Conservation (phyloP, 2,888 invertebrate genomes). For the Ephialtes manifestator region DNA sequence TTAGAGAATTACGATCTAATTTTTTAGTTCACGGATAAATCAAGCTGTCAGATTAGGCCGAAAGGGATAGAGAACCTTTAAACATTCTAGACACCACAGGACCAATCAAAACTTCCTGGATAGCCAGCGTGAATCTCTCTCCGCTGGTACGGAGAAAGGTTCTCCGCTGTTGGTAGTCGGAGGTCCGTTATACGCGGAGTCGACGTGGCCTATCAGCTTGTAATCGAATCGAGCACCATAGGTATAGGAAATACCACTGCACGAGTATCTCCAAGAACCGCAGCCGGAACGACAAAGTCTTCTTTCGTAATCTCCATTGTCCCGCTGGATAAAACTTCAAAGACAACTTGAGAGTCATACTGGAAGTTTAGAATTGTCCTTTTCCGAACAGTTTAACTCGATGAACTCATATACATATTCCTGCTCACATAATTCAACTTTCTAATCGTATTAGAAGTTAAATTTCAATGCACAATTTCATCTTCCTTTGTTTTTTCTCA, state of each 20-base stretch:
- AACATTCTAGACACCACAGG: constrained; percentile 52
- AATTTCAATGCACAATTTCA: constrained; percentile 29
- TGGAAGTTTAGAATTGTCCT: constrained; percentile 27
- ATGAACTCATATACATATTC: constrained; percentile 39
- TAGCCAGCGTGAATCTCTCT: constrained; percentile 71
- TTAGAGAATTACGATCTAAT: too few species aligned
- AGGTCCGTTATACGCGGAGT: constrained; percentile 64
- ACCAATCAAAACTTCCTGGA: constrained; percentile 75
- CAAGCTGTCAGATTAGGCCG: not conserved
- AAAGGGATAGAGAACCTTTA: constrained; percentile 72
- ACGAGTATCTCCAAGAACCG: not conserved
- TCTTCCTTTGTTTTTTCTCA: constrained; percentile 28
- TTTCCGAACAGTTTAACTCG: constrained; percentile 8
- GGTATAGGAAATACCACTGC: not conserved
- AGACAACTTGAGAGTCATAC: constrained; percentile 32
- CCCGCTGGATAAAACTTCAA: constrained; percentile 28
- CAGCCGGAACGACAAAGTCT: constrained; percentile 38
- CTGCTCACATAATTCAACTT: constrained; percentile 40
- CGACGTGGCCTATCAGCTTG: constrained; percentile 60
- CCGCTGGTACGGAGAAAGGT: constrained; percentile 79
- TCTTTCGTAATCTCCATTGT: constrained; percentile 68
- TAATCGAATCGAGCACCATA: constrained; percentile 60
- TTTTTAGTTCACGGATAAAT: not conserved
- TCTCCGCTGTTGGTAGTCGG: constrained; percentile 62
- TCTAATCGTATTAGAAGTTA: constrained; percentile 57